These are phyloP conservation scores for Aphelinus atriplicis DNA, from an alignment of 1,140 invertebrate genomes.

Conservation along the genomic window DNA sequence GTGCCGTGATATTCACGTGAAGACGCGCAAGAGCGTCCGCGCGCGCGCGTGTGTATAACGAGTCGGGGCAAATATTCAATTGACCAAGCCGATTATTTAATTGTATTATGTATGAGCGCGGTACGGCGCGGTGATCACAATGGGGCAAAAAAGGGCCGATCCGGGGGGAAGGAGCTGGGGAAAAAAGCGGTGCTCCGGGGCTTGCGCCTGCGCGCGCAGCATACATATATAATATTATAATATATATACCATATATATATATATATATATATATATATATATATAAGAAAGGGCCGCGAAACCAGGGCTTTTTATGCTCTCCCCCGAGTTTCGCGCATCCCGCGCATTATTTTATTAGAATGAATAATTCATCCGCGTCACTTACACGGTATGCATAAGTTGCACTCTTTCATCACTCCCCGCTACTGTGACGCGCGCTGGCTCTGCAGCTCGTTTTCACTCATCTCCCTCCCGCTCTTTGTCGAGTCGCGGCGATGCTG, in stretches of 20 bases:
- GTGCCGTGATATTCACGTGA: no score
- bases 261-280: not conserved
- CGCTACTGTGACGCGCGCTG: constrained; percentile 1
- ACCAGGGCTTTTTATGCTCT: constrained; percentile 6
- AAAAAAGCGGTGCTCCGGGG: not conserved
- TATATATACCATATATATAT: not conserved
- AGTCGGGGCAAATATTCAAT: constrained; percentile 9
- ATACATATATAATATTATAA: not conserved
- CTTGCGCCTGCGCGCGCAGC: no score
- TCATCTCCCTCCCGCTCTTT: constrained; percentile 5
- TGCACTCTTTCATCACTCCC: constrained; percentile 60
- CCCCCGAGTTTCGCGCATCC: constrained; percentile 19
- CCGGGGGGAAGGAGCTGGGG: not conserved
- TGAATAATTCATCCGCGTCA: constrained; percentile 64
- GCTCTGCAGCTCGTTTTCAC: constrained; percentile 29
- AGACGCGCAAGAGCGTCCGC: no score
- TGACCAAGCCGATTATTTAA: constrained; percentile 21
- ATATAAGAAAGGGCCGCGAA: not conserved
- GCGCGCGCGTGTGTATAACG: not conserved
- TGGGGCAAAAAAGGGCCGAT: not conserved
- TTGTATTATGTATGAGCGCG: constrained; percentile 26
- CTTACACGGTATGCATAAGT: constrained; percentile 64
- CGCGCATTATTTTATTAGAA: constrained; percentile 65
- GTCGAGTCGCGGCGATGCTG: constrained; percentile 23
- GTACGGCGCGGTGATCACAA: no score